Conservation (phyloP, 2,888 invertebrate genomes). For the Dichetophora obliterata region DNA sequence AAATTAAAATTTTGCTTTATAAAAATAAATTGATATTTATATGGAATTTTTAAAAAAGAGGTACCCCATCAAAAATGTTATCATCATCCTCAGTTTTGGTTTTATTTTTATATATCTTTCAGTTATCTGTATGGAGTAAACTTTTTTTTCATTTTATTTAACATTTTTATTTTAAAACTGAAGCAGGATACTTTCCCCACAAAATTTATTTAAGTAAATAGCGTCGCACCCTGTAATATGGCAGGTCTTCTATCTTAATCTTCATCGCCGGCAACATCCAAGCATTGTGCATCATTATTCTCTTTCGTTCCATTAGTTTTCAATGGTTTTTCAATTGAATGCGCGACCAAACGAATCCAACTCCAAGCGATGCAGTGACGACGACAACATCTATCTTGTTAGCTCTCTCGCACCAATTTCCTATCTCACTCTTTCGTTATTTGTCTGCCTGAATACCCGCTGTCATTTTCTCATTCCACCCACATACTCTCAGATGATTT, state of each 20-base stretch:
- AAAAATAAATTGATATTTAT: no score
- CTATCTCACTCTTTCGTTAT: conserved; percentile 32
- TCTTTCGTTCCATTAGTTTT: conserved; percentile 69
- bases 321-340: conserved; percentile 64
- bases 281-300: conserved; percentile 65
- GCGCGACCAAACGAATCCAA: conserved; percentile 46
- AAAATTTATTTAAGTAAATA: no score
- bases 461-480: background rate
- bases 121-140: no score
- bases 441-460: conserved; percentile 37
- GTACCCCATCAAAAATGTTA: no score
- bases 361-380: background rate
- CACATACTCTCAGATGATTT: conserved; percentile 28
- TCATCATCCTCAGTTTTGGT: no score
- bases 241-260: conserved; percentile 14
- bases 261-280: conserved; percentile 15
- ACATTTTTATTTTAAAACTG: no score
- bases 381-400: conserved; percentile 23
- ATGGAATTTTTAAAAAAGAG: no score
- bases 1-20: no score
- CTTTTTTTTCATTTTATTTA: no score
- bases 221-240: background rate
- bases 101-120: no score
- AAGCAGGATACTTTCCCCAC: no score
- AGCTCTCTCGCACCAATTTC: conserved; percentile 26